Conservation (phyloP, 2,113 vertebrate species). For the Eptesicus fuscus region DNA sequence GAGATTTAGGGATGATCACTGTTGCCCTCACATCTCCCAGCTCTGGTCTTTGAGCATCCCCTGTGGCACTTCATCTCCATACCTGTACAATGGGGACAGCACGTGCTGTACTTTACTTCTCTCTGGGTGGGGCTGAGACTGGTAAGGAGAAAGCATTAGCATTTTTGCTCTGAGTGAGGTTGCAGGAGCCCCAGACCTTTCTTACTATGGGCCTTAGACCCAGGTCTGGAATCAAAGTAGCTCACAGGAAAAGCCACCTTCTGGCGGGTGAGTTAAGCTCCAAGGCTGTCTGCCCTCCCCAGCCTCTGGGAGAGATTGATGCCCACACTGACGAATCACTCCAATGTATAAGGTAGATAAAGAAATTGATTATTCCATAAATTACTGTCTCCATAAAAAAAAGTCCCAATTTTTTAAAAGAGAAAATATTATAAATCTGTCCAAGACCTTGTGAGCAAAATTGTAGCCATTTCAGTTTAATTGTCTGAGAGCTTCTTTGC, state of each 20-base stretch:
- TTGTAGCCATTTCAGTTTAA: conserved; percentile 57
- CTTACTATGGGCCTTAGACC: conserved; percentile 14
- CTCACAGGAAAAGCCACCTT: conserved; percentile 3
- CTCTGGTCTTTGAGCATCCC: neutral
- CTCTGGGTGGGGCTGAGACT: neutral
- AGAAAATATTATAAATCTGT: conserved; percentile 86
- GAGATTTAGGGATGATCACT: neutral
- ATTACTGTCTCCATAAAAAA: conserved; percentile 82
- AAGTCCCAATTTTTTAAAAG: conserved; percentile 67
- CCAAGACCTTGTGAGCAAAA: conserved; percentile 70
- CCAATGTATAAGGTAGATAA: conserved; percentile 91
- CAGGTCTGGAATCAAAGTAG: neutral
- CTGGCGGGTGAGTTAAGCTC: neutral
- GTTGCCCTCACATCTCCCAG: neutral
- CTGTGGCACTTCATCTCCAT: neutral
- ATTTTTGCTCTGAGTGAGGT: neutral
- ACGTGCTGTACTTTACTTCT: accelerated
- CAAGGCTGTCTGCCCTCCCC: conserved; percentile 59
- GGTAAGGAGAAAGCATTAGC: neutral
- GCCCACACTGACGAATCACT: conserved; percentile 88
- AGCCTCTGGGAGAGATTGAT: conserved; percentile 85
- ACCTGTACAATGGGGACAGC: neutral
- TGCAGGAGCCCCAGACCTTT: neutral
- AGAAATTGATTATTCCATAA: conserved; percentile 93
- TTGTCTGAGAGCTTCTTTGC: conserved; percentile 37